Percentiles rank a stretch among this genome's conserved stretches.
Evolutionary conservation across 2,888 invertebrate genomes (phyloP).

Genomic region (Thysanoteuthis rhombus): DNA sequence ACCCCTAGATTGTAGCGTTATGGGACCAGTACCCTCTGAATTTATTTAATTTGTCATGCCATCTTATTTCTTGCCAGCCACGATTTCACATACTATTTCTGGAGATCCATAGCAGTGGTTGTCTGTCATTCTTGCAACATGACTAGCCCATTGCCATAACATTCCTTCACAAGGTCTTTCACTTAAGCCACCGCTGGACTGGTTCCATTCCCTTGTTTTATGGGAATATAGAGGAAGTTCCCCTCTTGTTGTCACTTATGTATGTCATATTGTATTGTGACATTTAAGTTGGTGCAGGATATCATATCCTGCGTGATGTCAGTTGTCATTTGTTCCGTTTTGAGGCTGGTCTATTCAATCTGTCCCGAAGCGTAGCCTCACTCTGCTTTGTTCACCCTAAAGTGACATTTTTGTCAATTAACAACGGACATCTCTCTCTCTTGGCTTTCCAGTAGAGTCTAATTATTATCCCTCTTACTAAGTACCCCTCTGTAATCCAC

Average conservation of each 20-base stretch:
- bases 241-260: background rate
- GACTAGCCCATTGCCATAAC: too few relatives aligned
- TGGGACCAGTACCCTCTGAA: too few relatives aligned
- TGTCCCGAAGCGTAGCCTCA: background rate
- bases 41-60: too few relatives aligned
- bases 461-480: background rate
- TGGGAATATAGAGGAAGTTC: background rate
- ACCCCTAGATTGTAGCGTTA: too few relatives aligned
- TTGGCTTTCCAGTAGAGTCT: background rate
- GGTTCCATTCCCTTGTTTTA: background rate
- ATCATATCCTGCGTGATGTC: background rate
- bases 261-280: background rate
- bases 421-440: background rate
- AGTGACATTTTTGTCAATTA: background rate
- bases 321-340: background rate
- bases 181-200: too few relatives aligned
- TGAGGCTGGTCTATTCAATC: background rate
- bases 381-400: background rate
- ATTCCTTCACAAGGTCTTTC: too few relatives aligned
- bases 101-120: too few relatives aligned
- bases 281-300: background rate
- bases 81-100: too few relatives aligned
- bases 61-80: too few relatives aligned
- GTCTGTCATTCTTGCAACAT: too few relatives aligned
- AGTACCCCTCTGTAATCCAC: background rate